Evolutionary conservation across 2,113 vertebrate species (phyloP), one percentile per base, ranked within the genome.

Genomic region (Trinectes maculatus): DNA sequence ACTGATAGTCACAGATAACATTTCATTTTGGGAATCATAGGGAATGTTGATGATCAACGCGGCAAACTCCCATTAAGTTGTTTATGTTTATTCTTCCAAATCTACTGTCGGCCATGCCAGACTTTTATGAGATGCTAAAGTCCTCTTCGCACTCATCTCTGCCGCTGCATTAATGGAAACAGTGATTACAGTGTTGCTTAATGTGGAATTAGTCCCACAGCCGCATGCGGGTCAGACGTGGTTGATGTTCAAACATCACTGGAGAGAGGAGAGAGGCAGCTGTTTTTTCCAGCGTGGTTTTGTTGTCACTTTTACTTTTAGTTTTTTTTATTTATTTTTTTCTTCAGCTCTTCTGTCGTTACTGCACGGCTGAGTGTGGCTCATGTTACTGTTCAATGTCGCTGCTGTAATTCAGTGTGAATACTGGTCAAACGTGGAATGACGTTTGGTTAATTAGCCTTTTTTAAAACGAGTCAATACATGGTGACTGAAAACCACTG

Each of bases 111-210:
- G 28, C 47, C 44, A 26, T 40, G 34, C 55, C 33, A 36, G 36
- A 69, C 67, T 55, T 21, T 15, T 46, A n/a, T 47, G 51, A 77
- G 66, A 82, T 56, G 64, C 33, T 31, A 12, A 61, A 71, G 52
- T 70, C 71, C 18, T 72, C 68, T 71, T 79, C 63, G 65, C 77
- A 68, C 81, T 89, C 52, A 44, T 71, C 53, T 49, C 69, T 25
- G 37, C 39, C 8, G 28, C 46, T n/a, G 54, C 63, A 74, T 82
- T 55, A 62, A 57, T 78, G 82, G 82, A 86, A 85, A 86, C 85
- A 77, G 40, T 84, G 71, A 83, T 89, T 82, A 70, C 62, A 80
- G 58, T 4, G 21, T 24, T 65, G 37, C 67, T 42, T 48, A 43
- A 52, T 60, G 61, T 42, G 52, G 75, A 74, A 80, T 77, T 80